Conservation (phyloP, 2,113 vertebrate genomes). For the Himantopus leucocephalus region DNA sequence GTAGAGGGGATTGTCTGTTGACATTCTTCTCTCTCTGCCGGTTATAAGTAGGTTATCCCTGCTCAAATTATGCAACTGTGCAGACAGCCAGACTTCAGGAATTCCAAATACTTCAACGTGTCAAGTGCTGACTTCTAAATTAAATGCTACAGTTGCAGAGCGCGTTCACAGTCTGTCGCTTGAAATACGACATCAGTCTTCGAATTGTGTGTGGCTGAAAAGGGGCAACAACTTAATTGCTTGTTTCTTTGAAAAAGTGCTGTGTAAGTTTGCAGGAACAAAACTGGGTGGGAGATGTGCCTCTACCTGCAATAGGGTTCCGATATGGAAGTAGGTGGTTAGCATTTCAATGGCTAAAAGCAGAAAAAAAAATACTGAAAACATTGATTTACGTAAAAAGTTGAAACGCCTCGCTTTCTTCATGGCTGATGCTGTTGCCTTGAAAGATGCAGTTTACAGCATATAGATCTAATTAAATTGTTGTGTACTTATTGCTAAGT, state of each 20-base stretch:
- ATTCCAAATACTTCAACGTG: slow-evolving; percentile 46
- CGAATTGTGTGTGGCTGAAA: neutral
- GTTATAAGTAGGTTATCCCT: slow-evolving; percentile 55
- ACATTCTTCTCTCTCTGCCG: neutral
- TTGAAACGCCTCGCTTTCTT: neutral
- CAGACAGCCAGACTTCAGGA: slow-evolving; percentile 56
- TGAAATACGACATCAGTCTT: neutral
- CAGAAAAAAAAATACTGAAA: neutral
- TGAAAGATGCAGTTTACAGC: neutral
- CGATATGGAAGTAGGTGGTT: neutral
- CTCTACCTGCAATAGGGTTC: neutral
- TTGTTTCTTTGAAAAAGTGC: neutral
- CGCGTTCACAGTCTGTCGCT: slow-evolving; percentile 8
- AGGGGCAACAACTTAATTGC: slow-evolving; percentile 6
- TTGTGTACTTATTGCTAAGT: slow-evolving; percentile 1
- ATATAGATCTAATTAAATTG: slow-evolving; percentile 4
- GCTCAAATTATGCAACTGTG: slow-evolving; percentile 53
- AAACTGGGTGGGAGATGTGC: neutral
- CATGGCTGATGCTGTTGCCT: neutral
- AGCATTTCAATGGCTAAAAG: neutral
- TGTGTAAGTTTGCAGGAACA: neutral
- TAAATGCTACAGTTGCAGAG: neutral
- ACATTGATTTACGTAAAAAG: neutral
- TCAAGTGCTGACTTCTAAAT: slow-evolving; percentile 40
- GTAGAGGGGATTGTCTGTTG: slow-evolving; percentile 44